Percentiles rank a stretch among this genome's conserved stretches.
These are phyloP conservation scores for Sebastes kiyomatsui DNA, from an alignment of 2,797 vertebrate species.

Conservation along the genomic window DNA sequence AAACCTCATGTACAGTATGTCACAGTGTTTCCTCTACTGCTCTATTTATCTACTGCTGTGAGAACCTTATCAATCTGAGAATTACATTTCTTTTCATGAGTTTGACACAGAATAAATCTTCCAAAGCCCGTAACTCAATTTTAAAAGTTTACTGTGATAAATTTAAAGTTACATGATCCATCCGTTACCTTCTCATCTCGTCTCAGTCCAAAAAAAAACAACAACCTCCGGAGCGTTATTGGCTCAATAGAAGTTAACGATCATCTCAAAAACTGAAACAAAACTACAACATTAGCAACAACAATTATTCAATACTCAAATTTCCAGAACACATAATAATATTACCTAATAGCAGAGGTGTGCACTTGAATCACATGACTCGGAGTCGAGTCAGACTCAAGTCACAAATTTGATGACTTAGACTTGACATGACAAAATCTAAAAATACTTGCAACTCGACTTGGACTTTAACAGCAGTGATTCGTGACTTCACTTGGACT, in stretches of 20 bases:
- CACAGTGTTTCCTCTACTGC: too few relatives aligned
- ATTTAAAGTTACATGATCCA: neutral
- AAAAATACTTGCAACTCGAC: fast-evolving
- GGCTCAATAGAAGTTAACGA: neutral
- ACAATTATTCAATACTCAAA: neutral
- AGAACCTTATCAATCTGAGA: neutral
- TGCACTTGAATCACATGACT: too few relatives aligned
- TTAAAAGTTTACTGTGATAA: neutral
- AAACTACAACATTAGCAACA: neutral
- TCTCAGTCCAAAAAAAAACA: neutral
- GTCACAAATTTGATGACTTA: too few relatives aligned
- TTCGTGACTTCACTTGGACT: too few relatives aligned
- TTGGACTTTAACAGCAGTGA: too few relatives aligned
- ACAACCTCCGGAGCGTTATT: too few relatives aligned
- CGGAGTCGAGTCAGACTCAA: too few relatives aligned
- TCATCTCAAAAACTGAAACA: neutral
- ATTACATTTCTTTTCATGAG: neutral
- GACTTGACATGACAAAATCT: too few relatives aligned
- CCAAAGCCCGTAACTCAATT: neutral
- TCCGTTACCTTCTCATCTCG: neutral
- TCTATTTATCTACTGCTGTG: neutral
- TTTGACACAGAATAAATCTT: neutral
- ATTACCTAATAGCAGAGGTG: neutral
- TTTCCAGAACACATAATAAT: neutral
- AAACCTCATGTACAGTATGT: neutral